phyloP scores from a whole-genome alignment of 2,797 vertebrate species.

The Gobio occitaniae region DNA sequence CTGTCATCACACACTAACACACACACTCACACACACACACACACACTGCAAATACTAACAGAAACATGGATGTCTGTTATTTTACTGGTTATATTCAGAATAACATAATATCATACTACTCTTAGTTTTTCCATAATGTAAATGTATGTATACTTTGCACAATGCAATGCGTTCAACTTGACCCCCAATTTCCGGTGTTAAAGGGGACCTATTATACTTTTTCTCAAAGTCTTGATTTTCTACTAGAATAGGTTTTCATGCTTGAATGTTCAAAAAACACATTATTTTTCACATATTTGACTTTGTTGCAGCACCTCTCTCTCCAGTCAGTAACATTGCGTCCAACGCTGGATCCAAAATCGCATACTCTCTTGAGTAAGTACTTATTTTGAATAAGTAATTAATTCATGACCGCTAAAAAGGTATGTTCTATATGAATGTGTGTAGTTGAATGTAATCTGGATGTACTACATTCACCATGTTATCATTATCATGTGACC shows the following conservation, averaged over 20 bases:
- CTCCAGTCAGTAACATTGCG: too few species aligned
- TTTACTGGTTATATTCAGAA: not conserved
- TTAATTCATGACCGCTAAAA: too few species aligned
- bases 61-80: not conserved
- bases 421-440: too few species aligned
- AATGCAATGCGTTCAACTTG: not conserved
- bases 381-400: too few species aligned
- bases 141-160: not conserved
- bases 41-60: constrained; percentile 2
- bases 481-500: too few species aligned
- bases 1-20: constrained; percentile 30
- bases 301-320: not conserved
- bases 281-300: not conserved
- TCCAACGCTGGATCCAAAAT: too few species aligned
- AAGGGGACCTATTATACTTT: not conserved
- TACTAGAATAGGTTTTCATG: not conserved
- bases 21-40: not conserved
- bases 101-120: not conserved
- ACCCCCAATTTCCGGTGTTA: not conserved
- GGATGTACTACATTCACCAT: too few species aligned
- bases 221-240: not conserved
- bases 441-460: too few species aligned
- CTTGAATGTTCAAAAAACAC: too few species aligned
- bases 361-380: too few species aligned
- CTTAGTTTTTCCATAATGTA: not conserved